Evolutionary conservation across 2,113 vertebrate species (phyloP).

Genomic region (Xenopus tropicalis): UCB_Xtro_10.0 CM004444.2:20933501-20934000

Average conservation of each 20-base stretch:
- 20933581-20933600: no score
- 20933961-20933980: neutral
- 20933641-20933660: no score
- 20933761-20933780: neutral
- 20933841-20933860: slow-evolving; percentile 5
- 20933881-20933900: neutral
- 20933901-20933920: slow-evolving; percentile 8
- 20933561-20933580: no score
- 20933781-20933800: slow-evolving; percentile 9
- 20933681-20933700: neutral
- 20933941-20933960: slow-evolving; percentile 11
- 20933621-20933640: no score
- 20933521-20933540: no score
- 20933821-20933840: slow-evolving; percentile 34
- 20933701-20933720: neutral
- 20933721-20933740: neutral
- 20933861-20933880: slow-evolving; percentile 21
- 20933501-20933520: no score
- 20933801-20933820: slow-evolving; percentile 1
- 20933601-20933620: no score
- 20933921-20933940: neutral
- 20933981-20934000: slow-evolving; percentile 32
- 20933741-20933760: neutral
- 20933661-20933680: neutral
- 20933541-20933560: no score